Evolutionary conservation across 2,888 invertebrate species (phyloP).

Genomic region (Dasypogon diadema): DNA sequence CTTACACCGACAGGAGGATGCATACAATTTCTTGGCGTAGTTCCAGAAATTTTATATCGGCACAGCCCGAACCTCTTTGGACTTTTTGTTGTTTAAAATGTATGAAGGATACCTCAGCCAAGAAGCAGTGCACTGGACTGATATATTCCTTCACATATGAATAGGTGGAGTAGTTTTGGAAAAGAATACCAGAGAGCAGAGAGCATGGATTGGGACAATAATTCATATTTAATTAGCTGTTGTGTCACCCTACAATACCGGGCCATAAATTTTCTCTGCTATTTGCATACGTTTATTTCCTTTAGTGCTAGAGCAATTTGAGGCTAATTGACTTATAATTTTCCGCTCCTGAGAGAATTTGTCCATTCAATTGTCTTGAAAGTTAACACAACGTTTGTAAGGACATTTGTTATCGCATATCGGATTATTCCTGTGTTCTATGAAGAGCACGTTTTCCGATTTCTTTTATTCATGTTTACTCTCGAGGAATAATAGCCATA

Average conservation of each 20-base stretch:
- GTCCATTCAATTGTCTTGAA: not conserved
- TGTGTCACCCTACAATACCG: slow-evolving; percentile 1
- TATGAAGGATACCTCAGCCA: slow-evolving; percentile 1
- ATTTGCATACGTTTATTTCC: slow-evolving; percentile 29
- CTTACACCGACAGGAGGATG: not conserved
- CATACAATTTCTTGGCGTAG: slow-evolving; percentile 6
- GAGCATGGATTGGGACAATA: not conserved
- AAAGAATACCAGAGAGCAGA: not conserved
- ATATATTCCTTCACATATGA: not conserved
- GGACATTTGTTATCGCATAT: too few relatives aligned
- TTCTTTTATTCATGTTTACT: too few relatives aligned
- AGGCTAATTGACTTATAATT: slow-evolving; percentile 2
- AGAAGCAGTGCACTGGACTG: not conserved
- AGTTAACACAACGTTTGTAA: too few relatives aligned
- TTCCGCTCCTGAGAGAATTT: not conserved
- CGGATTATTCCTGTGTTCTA: too few relatives aligned
- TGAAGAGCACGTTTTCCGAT: too few relatives aligned
- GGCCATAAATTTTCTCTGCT: not conserved
- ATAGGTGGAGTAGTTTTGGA: not conserved
- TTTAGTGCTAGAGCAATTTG: not conserved
- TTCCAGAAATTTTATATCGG: slow-evolving; percentile 2
- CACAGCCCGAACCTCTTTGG: not conserved
- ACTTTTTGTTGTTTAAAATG: slow-evolving; percentile 33
- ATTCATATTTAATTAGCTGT: slow-evolving; percentile 34
- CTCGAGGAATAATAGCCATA: too few relatives aligned